Evolutionary conservation across 2,797 vertebrate species (phyloP).

Genomic region (Falco cherrug): DNA sequence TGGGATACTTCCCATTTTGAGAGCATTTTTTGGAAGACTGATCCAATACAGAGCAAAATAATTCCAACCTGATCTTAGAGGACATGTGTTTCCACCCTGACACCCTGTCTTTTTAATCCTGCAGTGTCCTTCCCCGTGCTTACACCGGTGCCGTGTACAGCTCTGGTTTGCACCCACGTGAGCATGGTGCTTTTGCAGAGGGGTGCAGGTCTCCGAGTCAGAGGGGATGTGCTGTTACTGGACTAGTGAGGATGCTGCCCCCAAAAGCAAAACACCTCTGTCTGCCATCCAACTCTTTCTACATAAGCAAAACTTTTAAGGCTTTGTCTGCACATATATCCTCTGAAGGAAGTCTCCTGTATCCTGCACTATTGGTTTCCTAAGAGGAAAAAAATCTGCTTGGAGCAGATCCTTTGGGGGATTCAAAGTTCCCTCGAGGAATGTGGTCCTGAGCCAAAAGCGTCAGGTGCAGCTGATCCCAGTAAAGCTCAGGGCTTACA

Average conservation of each 20-base stretch:
- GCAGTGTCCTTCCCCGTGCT: not conserved
- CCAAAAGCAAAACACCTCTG: not conserved
- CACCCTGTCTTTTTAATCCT: not conserved
- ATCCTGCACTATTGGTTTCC: not conserved
- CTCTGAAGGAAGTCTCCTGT: not conserved
- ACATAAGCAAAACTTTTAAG: not conserved
- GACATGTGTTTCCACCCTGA: not conserved
- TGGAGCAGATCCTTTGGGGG: not conserved
- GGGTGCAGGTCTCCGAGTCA: not conserved
- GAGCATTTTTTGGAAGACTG: not conserved
- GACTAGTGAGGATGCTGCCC: not conserved
- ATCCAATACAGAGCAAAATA: not conserved
- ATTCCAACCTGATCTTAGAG: not conserved
- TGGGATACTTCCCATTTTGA: not conserved
- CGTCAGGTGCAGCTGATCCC: constrained; percentile 46
- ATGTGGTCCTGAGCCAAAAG: not conserved
- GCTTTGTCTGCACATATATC: rapidly evolving
- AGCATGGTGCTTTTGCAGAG: not conserved
- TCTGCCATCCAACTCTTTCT: not conserved
- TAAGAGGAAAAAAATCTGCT: not conserved
- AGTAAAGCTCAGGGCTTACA: not conserved
- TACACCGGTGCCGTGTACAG: not conserved
- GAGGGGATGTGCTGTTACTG: not conserved
- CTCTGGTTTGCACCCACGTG: rapidly evolving
- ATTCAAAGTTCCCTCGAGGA: constrained; percentile 2